Evolutionary conservation across 2,888 invertebrate genomes (phyloP), one percentile per base, ranked within the genome.

Genomic region (Didymodactylos carnosus): DNA sequence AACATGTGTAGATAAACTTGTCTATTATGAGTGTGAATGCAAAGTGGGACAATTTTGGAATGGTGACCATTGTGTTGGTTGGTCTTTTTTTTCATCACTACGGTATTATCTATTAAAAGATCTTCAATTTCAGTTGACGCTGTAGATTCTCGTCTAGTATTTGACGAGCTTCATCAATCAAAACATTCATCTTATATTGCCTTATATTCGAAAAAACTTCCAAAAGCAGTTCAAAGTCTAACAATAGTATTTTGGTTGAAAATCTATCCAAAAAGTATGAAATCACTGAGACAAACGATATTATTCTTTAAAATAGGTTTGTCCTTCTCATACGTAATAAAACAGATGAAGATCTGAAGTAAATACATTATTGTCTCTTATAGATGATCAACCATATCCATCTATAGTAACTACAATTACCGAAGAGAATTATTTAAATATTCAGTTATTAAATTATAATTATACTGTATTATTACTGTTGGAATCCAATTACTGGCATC

Each of bases 31-130:
- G 3, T 83, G 83, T 78, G 79, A 79, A 46, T 83, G 83, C 77
- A 82, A 82, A 6, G 80, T 83, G 2, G 83, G 83, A 11, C 83
- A 82, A 76, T 79, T 80, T 70, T 83, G 83, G 83, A 83, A 83
- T 77, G 81, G 81, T 0, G 76, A 80, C 39, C 79, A 78, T 76
- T 83, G 83, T 78, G 82, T 83, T 77, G 81, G 82, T 82, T 77
- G 79, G 80, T n/a, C 8, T 1, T 29, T 19, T 10, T n/a, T n/a
- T 19, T 39, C n/a, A 3, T 39, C n/a, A n/a, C n/a, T n/a, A n/a
- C n/a, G n/a, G n/a, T n/a, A n/a, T n/a, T n/a, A n/a, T n/a, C n/a
- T n/a, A n/a, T n/a, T n/a, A n/a, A n/a, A n/a, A n/a, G n/a, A n/a
- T n/a, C n/a, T n/a, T n/a, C n/a, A n/a, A n/a, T n/a, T 62, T 5